These are phyloP conservation scores for Melinopterus prodromus DNA, from an alignment of 2,888 invertebrate genomes.

Conservation along the genomic window DNA sequence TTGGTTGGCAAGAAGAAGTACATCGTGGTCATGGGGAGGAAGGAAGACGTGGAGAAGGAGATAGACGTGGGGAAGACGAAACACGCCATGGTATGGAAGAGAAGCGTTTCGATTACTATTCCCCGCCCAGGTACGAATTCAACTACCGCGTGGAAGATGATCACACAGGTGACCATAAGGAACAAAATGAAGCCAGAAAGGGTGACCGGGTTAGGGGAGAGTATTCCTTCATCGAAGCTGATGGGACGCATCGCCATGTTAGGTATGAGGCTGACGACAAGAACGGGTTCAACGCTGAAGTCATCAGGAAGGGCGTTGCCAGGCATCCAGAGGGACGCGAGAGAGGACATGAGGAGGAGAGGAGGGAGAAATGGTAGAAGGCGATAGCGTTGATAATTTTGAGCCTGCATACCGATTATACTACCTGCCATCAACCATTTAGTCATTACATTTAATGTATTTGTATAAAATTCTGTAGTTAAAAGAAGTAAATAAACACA, in stretches of 20 bases:
- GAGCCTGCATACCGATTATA: not conserved
- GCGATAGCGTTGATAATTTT: not conserved
- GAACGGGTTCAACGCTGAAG: conserved; percentile 37
- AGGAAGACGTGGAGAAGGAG: not conserved
- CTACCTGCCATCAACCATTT: not conserved
- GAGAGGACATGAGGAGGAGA: conserved; percentile 11
- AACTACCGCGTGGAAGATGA: conserved; percentile 32
- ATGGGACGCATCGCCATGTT: conserved; percentile 32
- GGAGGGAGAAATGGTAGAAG: not conserved
- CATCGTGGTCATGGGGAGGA: not conserved
- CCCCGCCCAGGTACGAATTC: conserved; percentile 32
- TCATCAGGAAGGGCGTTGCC: conserved; percentile 34
- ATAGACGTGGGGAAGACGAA: not conserved
- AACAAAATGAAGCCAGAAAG: conserved; percentile 32
- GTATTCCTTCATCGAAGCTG: conserved; percentile 33
- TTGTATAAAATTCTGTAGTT: not conserved
- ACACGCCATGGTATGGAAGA: not conserved
- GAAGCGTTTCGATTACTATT: conserved; percentile 27
- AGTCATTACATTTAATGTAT: conserved; percentile 4
- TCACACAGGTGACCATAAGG: conserved; percentile 34
- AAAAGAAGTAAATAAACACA: not conserved
- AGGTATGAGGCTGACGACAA: conserved; percentile 35
- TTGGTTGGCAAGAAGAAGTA: not conserved
- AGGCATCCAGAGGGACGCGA: conserved; percentile 28
- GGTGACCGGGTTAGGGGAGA: conserved; percentile 34